A percentile compares a stretch with the other conserved stretches of the same genome.
Conservation (phyloP, 2,888 invertebrate genomes). For the Athripsodes cinereus region DNA sequence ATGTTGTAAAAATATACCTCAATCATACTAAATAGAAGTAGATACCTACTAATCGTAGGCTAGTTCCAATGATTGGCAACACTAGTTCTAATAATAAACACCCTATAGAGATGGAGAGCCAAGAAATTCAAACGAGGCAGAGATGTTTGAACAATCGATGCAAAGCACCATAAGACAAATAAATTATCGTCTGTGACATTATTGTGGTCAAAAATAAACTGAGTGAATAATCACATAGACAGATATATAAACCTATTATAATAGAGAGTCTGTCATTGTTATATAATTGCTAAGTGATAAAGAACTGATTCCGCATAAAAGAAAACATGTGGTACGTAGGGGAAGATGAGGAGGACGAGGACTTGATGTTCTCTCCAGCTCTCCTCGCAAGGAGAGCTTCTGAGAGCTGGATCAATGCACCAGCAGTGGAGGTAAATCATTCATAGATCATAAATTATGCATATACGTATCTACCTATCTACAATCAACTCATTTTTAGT, state of each 20-base stretch:
- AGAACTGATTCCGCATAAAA: no score
- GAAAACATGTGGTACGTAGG: conserved; percentile 70
- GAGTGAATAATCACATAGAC: background rate
- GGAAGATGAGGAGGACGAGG: conserved; percentile 77
- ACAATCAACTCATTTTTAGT: background rate
- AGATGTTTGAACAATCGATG: background rate
- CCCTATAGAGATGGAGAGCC: background rate
- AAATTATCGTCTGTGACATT: background rate
- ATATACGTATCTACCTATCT: no score
- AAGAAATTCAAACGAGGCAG: background rate
- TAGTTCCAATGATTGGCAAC: no score
- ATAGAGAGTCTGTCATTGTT: background rate
- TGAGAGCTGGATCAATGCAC: conserved; percentile 85
- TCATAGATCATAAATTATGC: background rate
- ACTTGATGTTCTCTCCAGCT: conserved; percentile 81
- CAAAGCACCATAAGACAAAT: background rate
- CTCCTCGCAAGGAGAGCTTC: conserved; percentile 79
- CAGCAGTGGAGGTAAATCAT: conserved; percentile 73
- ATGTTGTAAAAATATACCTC: no score
- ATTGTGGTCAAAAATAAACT: background rate
- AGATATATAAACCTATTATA: background rate
- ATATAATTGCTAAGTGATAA: no score
- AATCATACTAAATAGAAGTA: no score
- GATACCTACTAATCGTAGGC: no score
- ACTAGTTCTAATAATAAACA: background rate